Evolutionary conservation across 2,888 invertebrate genomes (phyloP).

Genomic region (Protula sp.): DNA sequence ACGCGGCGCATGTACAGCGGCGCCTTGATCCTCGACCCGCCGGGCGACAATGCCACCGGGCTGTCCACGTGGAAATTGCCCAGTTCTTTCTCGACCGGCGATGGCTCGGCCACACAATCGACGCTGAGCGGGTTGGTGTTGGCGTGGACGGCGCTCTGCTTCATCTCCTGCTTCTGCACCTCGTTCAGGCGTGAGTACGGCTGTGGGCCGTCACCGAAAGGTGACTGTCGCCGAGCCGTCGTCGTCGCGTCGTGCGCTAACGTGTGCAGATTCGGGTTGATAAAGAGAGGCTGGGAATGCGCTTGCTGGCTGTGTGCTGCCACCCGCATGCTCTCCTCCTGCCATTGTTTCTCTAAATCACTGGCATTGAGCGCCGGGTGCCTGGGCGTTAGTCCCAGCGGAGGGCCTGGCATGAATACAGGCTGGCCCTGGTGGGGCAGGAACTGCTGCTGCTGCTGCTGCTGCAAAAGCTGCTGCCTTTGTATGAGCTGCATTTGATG

Average conservation of each 20-base stretch:
- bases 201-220: background rate
- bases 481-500: background rate
- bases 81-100: slow-evolving; percentile 11
- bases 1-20: slow-evolving; percentile 15
- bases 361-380: background rate
- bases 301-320: background rate
- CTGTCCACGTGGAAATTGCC: slow-evolving; percentile 5
- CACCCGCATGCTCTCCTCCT: background rate
- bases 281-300: background rate
- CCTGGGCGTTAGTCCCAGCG: background rate
- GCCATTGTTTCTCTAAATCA: background rate
- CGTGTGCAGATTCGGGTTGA: background rate
- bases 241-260: background rate
- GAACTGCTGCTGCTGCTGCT: no score
- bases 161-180: background rate
- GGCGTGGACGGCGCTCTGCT: slow-evolving; percentile 4
- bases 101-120: slow-evolving; percentile 11
- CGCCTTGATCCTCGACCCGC: background rate
- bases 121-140: slow-evolving; percentile 7
- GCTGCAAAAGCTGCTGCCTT: background rate
- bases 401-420: background rate
- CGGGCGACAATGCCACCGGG: background rate
- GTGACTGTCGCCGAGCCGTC: background rate
- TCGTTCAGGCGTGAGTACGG: background rate
- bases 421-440: background rate